phyloP scores from a whole-genome alignment of 2,888 invertebrate genomes.

The Enchytraeus crypticus region DNA sequence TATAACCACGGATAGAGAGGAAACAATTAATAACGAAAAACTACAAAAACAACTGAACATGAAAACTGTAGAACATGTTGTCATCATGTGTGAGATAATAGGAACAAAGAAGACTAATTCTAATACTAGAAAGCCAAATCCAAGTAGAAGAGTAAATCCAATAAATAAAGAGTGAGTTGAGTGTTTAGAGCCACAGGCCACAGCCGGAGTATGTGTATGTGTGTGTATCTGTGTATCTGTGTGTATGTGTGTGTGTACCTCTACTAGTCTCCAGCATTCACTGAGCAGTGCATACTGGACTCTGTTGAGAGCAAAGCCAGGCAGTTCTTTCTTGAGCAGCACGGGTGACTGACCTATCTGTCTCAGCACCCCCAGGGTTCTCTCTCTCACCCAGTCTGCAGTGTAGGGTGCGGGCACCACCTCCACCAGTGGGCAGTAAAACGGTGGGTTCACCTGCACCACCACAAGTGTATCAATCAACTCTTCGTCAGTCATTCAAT shows the following conservation, averaged over 20 bases:
- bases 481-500: no score
- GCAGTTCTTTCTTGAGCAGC: conserved; percentile 70
- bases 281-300: conserved; percentile 89
- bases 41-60: no score
- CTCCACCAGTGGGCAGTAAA: conserved; percentile 86
- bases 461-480: no score
- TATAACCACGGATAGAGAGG: no score
- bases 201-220: background rate
- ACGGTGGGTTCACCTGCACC: conserved; percentile 75
- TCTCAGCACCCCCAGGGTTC: conserved; percentile 67
- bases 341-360: conserved; percentile 86
- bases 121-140: no score
- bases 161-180: background rate
- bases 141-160: no score
- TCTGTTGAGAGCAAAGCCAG: conserved; percentile 85
- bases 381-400: conserved; percentile 63
- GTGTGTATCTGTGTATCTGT: no score
- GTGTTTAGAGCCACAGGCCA: background rate
- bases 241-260: no score
- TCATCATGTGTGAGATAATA: no score
- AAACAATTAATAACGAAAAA: no score
- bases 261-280: conserved; percentile 80
- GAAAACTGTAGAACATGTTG: no score
- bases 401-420: conserved; percentile 91
- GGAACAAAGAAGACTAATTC: no score